Conservation (phyloP, 2,888 invertebrate genomes). For the Diarsia mendica region DNA sequence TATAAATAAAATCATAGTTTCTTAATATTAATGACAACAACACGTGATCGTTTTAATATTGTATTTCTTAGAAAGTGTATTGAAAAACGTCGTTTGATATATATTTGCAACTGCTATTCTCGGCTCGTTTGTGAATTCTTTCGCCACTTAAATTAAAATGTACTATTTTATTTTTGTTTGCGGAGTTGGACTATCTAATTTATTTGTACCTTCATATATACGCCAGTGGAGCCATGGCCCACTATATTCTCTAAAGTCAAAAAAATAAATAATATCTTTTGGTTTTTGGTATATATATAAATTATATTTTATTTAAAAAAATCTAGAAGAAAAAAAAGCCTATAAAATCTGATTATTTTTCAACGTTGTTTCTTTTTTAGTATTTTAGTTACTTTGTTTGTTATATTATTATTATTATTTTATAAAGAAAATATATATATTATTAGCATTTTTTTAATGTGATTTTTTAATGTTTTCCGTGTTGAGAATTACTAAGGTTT, state of each 20-base stretch:
- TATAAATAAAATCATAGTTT: no score
- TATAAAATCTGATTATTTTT: slow-evolving; percentile 62
- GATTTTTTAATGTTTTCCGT: slow-evolving; percentile 34
- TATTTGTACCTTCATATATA: background rate
- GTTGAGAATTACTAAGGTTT: slow-evolving; percentile 29
- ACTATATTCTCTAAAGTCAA: slow-evolving; percentile 37
- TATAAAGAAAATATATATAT: slow-evolving; percentile 52
- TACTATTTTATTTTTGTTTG: background rate
- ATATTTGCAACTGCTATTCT: no score
- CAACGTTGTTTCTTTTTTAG: slow-evolving; percentile 60
- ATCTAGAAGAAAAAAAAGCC: slow-evolving; percentile 23
- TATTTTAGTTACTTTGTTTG: slow-evolving; percentile 64
- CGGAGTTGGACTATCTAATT: background rate
- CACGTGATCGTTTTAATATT: no score
- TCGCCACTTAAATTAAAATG: no score
- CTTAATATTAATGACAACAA: no score
- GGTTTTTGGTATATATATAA: slow-evolving; percentile 5
- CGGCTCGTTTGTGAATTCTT: no score
- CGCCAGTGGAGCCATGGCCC: background rate
- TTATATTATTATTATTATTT: slow-evolving; percentile 29
- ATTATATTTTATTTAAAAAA: slow-evolving; percentile 23
- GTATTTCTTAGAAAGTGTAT: no score
- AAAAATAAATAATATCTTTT: slow-evolving; percentile 18
- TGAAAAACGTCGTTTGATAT: no score
- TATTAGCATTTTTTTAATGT: slow-evolving; percentile 46